Base-by-base conservation (phyloP, 2,888 invertebrate genomes). In the Cataglyphis cursor region DNA sequence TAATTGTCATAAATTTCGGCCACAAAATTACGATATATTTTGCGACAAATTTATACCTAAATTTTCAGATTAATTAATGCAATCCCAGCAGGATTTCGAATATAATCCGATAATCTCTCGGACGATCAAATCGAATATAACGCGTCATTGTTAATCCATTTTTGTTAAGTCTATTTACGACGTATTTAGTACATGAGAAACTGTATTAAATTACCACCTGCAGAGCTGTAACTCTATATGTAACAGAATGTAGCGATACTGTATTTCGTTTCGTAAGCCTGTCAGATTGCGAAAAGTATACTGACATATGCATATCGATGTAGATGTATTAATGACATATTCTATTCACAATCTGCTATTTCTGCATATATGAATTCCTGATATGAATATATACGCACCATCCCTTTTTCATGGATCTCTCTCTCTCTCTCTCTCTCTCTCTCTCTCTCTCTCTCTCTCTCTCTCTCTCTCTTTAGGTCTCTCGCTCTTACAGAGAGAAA, bases 21-120 rank as follows among this genome's bases (percentile, higher is more conserved):
- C 24, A 38, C 6, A 10, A 10, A 44, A 66, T 57, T 15, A 31
- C 44, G 12, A 54, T 57, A 24, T 21, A 35, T 48, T 72, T 70
- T 24, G 5, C 41, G 76, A 18, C 35, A 5, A 35, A 59, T 9
- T 61, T 6, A 24, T 24, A 59, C 61, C 44, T 70, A 59, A 61
- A 54, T 72, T 72, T 70, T 68, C 10, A 35, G 8, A 80, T 80
- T 61, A 72, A 72, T 80, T 80, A 80, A 70, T 72, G 21, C 18
- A 35, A 51, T 51, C n/a, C 12, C n/a, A 24, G 28, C 35, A 24
- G 59, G 72, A 72, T 78, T 70, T 44, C 28, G 18, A 48, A 48
- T 48, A 24, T 1, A 48, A 78, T 78, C n/a, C 59, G 41, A 70
- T 70, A 78, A 72, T 80, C 35, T 35, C 35, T 72, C 59, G 59